A percentile compares a stretch with the other conserved stretches of the same genome.
phyloP scores from a whole-genome alignment of 2,888 invertebrate genomes.

The Apamea monoglypha region DNA sequence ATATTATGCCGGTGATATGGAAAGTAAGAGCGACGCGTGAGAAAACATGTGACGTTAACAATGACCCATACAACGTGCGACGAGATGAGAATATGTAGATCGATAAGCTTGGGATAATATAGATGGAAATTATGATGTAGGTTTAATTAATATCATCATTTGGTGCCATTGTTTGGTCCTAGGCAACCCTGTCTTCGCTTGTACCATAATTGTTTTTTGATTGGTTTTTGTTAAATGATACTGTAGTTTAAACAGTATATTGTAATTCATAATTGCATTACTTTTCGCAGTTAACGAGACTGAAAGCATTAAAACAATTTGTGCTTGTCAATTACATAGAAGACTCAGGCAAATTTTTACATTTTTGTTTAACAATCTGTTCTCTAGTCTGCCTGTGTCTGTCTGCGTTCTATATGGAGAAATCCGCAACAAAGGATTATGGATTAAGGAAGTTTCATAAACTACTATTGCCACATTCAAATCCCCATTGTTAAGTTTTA shows the following conservation, averaged over 20 bases:
- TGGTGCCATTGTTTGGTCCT: not conserved
- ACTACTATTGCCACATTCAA: constrained; percentile 36
- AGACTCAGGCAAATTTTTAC: not conserved
- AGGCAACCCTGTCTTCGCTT: not conserved
- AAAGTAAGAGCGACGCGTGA: constrained; percentile 79
- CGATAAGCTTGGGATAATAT: constrained; percentile 34
- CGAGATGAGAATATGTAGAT: constrained; percentile 48
- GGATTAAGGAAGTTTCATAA: constrained; percentile 18
- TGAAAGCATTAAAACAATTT: not conserved
- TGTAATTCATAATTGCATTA: not conserved
- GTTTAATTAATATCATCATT: not conserved
- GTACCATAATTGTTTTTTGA: not conserved
- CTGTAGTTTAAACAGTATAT: not conserved
- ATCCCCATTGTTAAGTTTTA: constrained; percentile 20
- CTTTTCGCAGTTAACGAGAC: not conserved
- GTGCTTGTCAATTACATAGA: not conserved
- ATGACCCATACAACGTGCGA: constrained; percentile 68
- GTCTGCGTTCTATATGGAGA: not conserved
- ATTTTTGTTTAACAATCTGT: not conserved
- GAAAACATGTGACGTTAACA: constrained; percentile 74
- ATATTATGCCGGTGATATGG: constrained; percentile 69
- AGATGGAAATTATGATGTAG: constrained; percentile 10
- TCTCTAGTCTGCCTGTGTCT: not conserved
- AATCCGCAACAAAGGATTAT: constrained; percentile 17
- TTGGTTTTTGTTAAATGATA: not conserved